These are phyloP conservation scores for Siderastrea siderea DNA, from an alignment of 92 coral and sea anemone species.

Conservation along the genomic window DNA sequence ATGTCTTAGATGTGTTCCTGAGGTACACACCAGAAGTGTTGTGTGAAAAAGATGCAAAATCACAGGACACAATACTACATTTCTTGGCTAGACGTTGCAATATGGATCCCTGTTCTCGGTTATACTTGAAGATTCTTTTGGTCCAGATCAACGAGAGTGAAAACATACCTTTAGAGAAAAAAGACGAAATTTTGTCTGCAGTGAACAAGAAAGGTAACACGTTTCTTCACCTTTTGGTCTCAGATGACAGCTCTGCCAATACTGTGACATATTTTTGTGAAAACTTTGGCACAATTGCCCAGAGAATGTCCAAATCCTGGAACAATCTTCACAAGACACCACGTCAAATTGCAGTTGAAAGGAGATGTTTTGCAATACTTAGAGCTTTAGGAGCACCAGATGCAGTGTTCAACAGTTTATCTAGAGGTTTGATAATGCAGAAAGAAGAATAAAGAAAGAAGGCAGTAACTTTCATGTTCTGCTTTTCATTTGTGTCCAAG, in stretches of 20 bases:
- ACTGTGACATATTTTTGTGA: conserved; percentile 6
- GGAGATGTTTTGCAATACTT: conserved; percentile 8
- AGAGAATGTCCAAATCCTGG: conserved; percentile 8
- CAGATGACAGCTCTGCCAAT: conserved; percentile 5
- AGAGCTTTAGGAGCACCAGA: conserved; percentile 32
- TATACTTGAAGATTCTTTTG: conserved; percentile 9
- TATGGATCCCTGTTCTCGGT: conserved; percentile 4
- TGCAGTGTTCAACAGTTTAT: conserved; percentile 18
- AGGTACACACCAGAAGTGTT: not conserved
- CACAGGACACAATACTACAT: conserved; percentile 19
- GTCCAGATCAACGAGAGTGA: not conserved
- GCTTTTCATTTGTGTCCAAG: not conserved
- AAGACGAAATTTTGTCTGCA: conserved; percentile 14
- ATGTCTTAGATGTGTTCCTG: conserved; percentile 14
- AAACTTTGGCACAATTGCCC: not conserved
- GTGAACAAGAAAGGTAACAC: conserved; percentile 17
- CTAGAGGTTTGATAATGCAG: not conserved
- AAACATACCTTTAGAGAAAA: not conserved
- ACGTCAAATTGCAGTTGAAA: conserved; percentile 29
- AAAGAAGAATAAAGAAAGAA: conserved; percentile 1
- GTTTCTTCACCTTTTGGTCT: conserved; percentile 3
- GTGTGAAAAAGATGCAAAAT: not conserved
- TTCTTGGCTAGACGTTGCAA: conserved; percentile 10
- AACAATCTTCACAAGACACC: conserved; percentile 26
- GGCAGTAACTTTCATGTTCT: no score